These are phyloP conservation scores for Channallabes apus DNA, from an alignment of 2,797 vertebrate species.

Conservation along the genomic window DNA sequence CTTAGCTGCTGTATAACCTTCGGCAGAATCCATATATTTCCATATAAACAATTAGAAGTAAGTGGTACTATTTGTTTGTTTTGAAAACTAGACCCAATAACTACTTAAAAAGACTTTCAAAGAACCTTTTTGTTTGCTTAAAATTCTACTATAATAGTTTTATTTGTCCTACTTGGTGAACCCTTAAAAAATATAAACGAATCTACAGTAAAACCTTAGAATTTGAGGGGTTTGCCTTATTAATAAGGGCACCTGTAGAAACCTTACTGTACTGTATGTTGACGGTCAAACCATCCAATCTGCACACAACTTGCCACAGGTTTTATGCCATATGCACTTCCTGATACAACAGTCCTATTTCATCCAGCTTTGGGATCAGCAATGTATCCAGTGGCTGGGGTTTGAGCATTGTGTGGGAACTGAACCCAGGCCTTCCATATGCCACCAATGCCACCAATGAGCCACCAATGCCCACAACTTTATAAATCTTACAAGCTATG, in stretches of 20 bases:
- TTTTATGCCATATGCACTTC: no score
- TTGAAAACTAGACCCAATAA: background rate
- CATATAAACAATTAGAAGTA: background rate
- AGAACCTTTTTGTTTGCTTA: background rate
- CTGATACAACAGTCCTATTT: no score
- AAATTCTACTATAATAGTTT: background rate
- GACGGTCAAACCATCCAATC: no score
- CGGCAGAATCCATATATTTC: background rate
- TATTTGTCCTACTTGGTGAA: background rate
- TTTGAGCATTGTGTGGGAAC: no score
- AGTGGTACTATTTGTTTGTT: background rate
- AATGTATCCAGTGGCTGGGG: no score
- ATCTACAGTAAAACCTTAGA: background rate
- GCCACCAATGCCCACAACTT: background rate
- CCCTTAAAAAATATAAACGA: background rate
- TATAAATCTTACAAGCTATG: background rate
- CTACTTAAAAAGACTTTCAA: background rate
- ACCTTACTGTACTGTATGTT: no score
- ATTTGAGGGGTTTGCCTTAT: background rate
- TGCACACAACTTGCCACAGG: no score
- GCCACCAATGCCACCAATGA: no score
- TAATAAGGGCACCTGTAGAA: background rate
- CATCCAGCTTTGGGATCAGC: no score
- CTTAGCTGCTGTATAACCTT: background rate
- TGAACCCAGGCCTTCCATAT: no score